A percentile compares a stretch with the other conserved stretches of the same genome.
Conservation (phyloP, 2,113 vertebrate genomes). For the Toxostoma redivivum region DNA sequence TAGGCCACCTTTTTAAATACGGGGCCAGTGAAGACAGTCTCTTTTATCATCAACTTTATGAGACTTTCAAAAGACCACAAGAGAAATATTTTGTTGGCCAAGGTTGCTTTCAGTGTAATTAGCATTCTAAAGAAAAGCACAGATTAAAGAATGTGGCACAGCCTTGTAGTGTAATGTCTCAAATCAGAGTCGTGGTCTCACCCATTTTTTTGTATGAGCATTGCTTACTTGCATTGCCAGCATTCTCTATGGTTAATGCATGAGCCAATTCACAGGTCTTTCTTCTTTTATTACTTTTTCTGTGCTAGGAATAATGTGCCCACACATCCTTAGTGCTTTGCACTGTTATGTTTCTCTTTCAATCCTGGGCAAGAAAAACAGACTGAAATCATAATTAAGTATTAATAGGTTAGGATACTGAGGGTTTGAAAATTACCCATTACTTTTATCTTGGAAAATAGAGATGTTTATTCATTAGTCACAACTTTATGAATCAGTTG, state of each 20-base stretch:
- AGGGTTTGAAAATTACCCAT: background rate
- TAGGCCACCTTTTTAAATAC: background rate
- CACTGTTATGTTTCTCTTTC: background rate
- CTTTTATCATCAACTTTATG: background rate
- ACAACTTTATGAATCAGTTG: slow-evolving; percentile 1
- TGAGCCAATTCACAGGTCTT: background rate
- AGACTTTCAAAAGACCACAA: background rate
- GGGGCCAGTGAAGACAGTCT: background rate
- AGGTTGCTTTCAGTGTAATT: background rate
- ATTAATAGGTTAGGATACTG: background rate
- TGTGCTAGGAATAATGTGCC: background rate
- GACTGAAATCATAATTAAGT: slow-evolving; percentile 21
- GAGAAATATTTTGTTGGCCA: background rate
- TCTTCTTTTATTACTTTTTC: background rate
- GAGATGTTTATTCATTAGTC: slow-evolving; percentile 30
- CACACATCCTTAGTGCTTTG: background rate
- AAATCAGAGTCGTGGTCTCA: background rate
- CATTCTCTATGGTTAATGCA: background rate
- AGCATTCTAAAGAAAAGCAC: background rate
- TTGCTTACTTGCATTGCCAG: slow-evolving; percentile 2
- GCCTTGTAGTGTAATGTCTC: background rate
- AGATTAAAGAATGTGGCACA: background rate
- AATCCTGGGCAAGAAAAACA: background rate
- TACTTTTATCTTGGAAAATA: slow-evolving; percentile 15
- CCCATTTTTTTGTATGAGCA: background rate